Base-by-base conservation (phyloP, 1,140 invertebrate genomes). In the Nasonia longicornis region DNA sequence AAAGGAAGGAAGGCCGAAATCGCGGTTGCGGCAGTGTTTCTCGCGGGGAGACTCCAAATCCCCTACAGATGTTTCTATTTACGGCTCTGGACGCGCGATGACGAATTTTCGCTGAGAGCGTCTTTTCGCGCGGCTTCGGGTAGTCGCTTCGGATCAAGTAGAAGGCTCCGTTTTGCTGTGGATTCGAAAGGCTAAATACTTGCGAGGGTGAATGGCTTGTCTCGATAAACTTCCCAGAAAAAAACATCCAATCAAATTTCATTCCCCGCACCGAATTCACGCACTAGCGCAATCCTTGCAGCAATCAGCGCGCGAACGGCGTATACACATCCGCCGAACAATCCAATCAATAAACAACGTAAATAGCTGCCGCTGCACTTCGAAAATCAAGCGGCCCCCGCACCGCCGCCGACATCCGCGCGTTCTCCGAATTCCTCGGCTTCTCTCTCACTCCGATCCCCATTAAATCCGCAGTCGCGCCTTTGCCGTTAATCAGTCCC, bases 51-150 rank as follows among this genome's bases (percentile, higher is more conserved):
- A 67, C 64, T 12, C 11, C 20, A 58, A 73, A 79, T 80, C 71
- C 72, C 38, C 38, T 42, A 80, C 79, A 80, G 79, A 80, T 80
- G 79, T 80, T 80, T 74, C 77, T 79, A 73, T 79, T 79, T 79
- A 35, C 77, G 31, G 14, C 22, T 7, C 7, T 8, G 11, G 29
- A 20, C 35, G 7, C 35, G 35, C 35, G 69, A 31, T 71, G 69
- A 71, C 69, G 69, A 42, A 71, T 71, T 71, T 31, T 29, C 64
- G 29, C 4, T 35, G 31, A 35, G 38, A 42, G 7, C 4, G 52
- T 58, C 20, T 58, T 58, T 58, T 20, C 20, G 52, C 52, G 4
- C 52, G 16, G 20, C 16, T 58, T 20, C 52, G 52, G 52, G 3
- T 38, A 3, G 35, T 38, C 4, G 8, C 38, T 35, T 35, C 1